Evolutionary conservation across 2,888 invertebrate genomes (phyloP).

Genomic region (Melanchra persicariae): DNA sequence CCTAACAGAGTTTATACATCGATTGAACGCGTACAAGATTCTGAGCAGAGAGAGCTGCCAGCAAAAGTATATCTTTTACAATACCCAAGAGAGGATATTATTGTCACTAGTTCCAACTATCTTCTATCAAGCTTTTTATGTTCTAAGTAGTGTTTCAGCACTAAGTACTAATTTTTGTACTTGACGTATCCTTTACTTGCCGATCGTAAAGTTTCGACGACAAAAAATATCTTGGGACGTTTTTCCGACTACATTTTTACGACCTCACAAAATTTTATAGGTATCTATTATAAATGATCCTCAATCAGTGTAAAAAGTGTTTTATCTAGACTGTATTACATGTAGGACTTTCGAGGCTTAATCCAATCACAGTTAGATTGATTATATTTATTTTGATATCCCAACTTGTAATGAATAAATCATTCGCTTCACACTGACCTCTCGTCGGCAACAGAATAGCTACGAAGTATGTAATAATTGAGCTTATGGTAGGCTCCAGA

Average conservation of each 20-base stretch:
- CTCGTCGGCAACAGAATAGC: neutral
- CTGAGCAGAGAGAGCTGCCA: too few species aligned
- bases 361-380: slow-evolving; percentile 8
- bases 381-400: slow-evolving; percentile 12
- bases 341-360: slow-evolving; percentile 16
- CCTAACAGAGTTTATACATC: neutral
- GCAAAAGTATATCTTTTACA: too few species aligned
- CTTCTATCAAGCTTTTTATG: neutral
- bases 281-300: slow-evolving; percentile 44
- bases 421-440: neutral
- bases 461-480: neutral
- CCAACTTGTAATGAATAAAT: neutral
- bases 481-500: too few species aligned
- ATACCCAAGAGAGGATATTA: neutral
- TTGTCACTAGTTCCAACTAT: neutral
- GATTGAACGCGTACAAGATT: neutral
- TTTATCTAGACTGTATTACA: slow-evolving; percentile 16
- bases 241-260: slow-evolving; percentile 51
- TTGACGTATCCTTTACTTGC: slow-evolving; percentile 20
- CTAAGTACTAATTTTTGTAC: slow-evolving; percentile 24
- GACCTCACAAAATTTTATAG: slow-evolving; percentile 29
- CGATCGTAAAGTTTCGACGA: slow-evolving; percentile 40
- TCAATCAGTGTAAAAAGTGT: slow-evolving; percentile 40
- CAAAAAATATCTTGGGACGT: slow-evolving; percentile 33
- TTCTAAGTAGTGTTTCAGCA: slow-evolving; percentile 13